A percentile compares a stretch with the other conserved stretches of the same genome.
phyloP scores from a whole-genome alignment of 53 echinoderm and acorn worm species.

The Crossaster papposus region DNA sequence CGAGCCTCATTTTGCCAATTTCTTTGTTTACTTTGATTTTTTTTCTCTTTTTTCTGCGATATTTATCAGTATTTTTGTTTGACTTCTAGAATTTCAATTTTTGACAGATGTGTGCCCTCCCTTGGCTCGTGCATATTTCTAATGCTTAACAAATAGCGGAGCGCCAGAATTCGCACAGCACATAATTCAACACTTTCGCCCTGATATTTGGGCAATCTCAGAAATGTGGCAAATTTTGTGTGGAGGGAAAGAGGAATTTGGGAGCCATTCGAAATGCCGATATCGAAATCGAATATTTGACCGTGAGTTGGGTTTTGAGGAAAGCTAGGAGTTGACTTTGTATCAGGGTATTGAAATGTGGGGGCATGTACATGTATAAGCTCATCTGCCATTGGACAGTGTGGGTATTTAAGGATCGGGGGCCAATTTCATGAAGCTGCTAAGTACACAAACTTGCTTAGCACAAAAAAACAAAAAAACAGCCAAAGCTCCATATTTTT shows the following conservation, averaged over 20 bases:
- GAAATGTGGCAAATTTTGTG: slow-evolving; percentile 22
- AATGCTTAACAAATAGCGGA: slow-evolving; percentile 8
- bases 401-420: no score
- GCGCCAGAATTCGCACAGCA: background rate
- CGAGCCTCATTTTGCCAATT: no score
- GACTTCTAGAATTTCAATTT: background rate
- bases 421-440: no score
- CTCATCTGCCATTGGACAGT: background rate
- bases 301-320: background rate
- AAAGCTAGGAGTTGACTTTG: background rate
- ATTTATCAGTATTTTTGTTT: background rate
- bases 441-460: no score
- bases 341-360: background rate
- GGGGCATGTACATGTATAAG: background rate
- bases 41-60: background rate
- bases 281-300: slow-evolving; percentile 13
- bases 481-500: no score
- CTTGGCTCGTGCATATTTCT: background rate
- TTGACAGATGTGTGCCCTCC: slow-evolving; percentile 14
- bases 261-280: slow-evolving; percentile 9
- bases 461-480: no score
- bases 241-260: background rate
- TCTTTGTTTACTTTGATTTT: no score
- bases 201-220: slow-evolving; percentile 33
- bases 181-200: slow-evolving; percentile 13